Base-by-base conservation (phyloP, 2,113 vertebrate genomes). In the Castor canadensis region DNA sequence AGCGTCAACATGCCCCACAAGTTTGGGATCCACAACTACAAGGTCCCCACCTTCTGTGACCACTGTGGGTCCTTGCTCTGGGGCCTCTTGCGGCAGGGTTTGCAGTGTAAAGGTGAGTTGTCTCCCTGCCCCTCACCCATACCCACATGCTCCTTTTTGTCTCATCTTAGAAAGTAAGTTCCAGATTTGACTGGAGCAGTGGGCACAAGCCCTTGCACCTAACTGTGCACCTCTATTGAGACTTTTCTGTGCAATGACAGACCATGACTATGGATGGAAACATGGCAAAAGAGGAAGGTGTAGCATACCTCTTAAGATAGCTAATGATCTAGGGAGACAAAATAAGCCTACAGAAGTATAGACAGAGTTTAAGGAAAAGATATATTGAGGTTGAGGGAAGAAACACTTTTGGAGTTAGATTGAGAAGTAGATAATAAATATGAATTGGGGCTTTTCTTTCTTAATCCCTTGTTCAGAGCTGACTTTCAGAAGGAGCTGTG, bases 1-100 rank as follows among this genome's bases (percentile, higher is more conserved):
- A 99, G 99, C 91, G 99, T 99, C 97, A 99, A 99, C 98, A 99
- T 99, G 99, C 99, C 99, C 96, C 99, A 99, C 97, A 99, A 99
- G 98, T 99, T 99, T 97, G 99, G 99, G 95, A 99, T 99, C 98
- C 99, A 99, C 98, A 99, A 99, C 99, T 99, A 99, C 98, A 99
- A 99, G 98, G 99, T 99, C 71, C 99, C 99, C 96, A 99, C 99
- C 72, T 99, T 99, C 99, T 99, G 99, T 92, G 99, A 99, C 98
- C 99, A 99, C 98, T 99, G 99, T 89, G 99, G 99, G 96, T 99
- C 99, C 20, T 98, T 99, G 98, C 99, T 99, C 97, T 99, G 99
- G 99, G 99, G 99, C 94, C 99, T 99, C 96, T 98, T 99, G 98
- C 98, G 99, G 97, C 99, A 99, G 98, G 99, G 99, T 95, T 99